Percentiles rank a stretch among this genome's conserved stretches.
phyloP scores from a whole-genome alignment of 1,140 invertebrate genomes.

The Hyphantria cunea region DNA sequence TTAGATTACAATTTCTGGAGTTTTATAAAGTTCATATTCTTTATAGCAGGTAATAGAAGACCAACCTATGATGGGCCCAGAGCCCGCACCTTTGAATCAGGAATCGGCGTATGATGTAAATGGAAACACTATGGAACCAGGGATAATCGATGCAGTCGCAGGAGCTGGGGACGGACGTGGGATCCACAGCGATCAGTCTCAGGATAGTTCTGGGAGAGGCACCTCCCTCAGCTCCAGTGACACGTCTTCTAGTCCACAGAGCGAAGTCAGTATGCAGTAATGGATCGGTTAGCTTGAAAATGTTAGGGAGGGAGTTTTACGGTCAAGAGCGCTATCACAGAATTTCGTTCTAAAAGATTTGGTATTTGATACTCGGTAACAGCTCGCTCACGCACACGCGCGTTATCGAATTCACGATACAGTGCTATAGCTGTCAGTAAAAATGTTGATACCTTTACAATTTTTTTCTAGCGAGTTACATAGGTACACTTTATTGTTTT shows the following conservation, averaged over 20 bases:
- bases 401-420: too few species aligned
- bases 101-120: slow-evolving; percentile 56
- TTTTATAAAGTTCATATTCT: background rate
- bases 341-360: too few species aligned
- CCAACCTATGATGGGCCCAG: slow-evolving; percentile 2
- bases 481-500: too few species aligned
- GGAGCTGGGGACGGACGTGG: slow-evolving; percentile 69
- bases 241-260: slow-evolving; percentile 54
- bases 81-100: slow-evolving; percentile 18
- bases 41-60: slow-evolving; percentile 22
- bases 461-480: too few species aligned
- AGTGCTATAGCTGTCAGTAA: too few species aligned
- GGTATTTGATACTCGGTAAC: too few species aligned
- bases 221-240: slow-evolving; percentile 61
- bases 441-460: too few species aligned
- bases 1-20: background rate
- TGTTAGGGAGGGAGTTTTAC: too few species aligned
- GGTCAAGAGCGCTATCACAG: too few species aligned
- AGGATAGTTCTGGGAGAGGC: slow-evolving; percentile 65
- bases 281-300: too few species aligned
- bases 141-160: slow-evolving; percentile 40
- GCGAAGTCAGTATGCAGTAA: slow-evolving; percentile 41
- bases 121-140: slow-evolving; percentile 48
- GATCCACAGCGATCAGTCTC: slow-evolving; percentile 69
- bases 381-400: too few species aligned